phyloP scores from a whole-genome alignment of 2,797 vertebrate species.

The Rallus crepitans region DNA sequence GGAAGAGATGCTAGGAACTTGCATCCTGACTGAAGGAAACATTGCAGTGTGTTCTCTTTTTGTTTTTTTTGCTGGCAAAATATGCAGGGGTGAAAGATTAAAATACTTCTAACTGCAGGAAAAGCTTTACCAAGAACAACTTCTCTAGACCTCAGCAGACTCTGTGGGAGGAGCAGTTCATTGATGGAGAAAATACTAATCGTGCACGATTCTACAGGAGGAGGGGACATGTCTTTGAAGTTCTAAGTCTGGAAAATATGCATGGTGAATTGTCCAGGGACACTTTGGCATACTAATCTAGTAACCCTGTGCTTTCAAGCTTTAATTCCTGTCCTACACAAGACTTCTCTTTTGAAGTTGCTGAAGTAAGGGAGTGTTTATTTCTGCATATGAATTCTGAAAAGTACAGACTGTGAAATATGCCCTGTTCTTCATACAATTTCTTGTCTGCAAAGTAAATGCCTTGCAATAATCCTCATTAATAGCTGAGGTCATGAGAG shows the following conservation, averaged over 20 bases:
- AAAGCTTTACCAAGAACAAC: not conserved
- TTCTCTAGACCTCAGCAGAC: not conserved
- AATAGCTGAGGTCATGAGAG: not conserved
- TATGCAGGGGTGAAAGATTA: not conserved
- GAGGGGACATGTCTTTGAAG: not conserved
- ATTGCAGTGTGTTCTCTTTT: fast-evolving
- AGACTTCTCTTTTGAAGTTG: not conserved
- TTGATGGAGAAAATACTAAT: not conserved
- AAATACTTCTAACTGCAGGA: not conserved
- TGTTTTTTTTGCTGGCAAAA: not conserved
- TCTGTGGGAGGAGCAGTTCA: not conserved
- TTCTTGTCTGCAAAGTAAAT: not conserved
- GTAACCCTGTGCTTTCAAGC: not conserved
- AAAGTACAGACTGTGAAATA: not conserved
- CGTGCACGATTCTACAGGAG: fast-evolving
- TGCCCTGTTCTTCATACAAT: not conserved
- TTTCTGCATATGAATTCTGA: not conserved
- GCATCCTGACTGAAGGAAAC: not conserved
- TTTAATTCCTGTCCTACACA: not conserved
- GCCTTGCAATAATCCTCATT: not conserved
- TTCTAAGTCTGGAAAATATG: not conserved
- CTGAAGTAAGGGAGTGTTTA: not conserved
- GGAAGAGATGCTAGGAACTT: not conserved
- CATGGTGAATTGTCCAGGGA: not conserved
- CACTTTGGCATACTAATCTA: not conserved